phyloP scores from a whole-genome alignment of 2,888 invertebrate species.

The Eupithecia abbreviata region DNA sequence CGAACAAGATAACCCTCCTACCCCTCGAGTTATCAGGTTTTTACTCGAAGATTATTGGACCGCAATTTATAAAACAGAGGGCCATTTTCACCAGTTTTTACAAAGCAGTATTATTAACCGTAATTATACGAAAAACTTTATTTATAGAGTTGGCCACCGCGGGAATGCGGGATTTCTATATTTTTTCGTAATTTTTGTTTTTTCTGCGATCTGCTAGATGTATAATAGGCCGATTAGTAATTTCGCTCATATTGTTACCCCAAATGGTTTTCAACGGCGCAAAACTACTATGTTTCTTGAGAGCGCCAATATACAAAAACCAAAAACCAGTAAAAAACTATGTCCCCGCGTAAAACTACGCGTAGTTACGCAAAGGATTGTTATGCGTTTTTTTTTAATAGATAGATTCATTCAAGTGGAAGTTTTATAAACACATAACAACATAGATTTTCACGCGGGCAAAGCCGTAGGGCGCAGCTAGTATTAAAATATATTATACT shows the following conservation, averaged over 20 bases:
- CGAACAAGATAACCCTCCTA: conserved; percentile 11
- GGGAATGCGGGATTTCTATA: not conserved
- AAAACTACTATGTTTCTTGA: not conserved
- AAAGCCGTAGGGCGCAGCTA: too few species aligned
- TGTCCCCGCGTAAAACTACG: not conserved
- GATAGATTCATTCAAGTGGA: too few species aligned
- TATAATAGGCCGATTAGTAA: too few species aligned
- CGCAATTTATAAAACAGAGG: conserved; percentile 19
- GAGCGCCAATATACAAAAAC: not conserved
- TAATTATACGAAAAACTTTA: not conserved
- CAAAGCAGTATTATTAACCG: not conserved
- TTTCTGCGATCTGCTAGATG: not conserved
- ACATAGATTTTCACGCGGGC: too few species aligned
- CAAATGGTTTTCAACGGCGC: not conserved
- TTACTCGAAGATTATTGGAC: conserved; percentile 13
- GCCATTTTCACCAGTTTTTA: conserved; percentile 1
- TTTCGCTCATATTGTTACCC: too few species aligned
- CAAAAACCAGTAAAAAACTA: not conserved
- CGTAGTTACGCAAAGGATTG: too few species aligned
- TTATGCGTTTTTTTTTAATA: too few species aligned
- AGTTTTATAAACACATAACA: too few species aligned
- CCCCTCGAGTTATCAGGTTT: conserved; percentile 12
- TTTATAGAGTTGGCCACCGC: not conserved
- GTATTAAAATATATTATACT: too few species aligned
- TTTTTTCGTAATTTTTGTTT: not conserved